Evolutionary conservation across 2,888 invertebrate genomes (phyloP).

Genomic region (Barypeithes pellucidus): DNA sequence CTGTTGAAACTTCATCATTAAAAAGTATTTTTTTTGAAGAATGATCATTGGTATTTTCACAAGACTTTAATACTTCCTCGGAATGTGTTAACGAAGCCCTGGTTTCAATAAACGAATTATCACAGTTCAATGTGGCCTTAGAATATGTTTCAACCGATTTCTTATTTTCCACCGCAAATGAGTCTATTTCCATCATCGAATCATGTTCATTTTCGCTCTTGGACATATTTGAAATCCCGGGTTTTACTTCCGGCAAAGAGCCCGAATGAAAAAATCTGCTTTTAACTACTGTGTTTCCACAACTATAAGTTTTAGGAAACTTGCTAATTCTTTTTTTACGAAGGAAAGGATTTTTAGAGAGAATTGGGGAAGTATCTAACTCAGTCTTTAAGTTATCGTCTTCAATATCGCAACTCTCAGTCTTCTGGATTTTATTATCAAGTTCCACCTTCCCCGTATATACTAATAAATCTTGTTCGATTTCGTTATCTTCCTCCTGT

Average conservation of each 20-base stretch:
- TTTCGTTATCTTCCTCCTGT: conserved; percentile 54
- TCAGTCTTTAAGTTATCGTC: conserved; percentile 55
- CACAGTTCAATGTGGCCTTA: background rate
- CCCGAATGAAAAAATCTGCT: conserved; percentile 74
- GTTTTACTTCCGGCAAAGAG: background rate
- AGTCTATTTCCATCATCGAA: background rate
- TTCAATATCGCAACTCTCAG: conserved; percentile 48
- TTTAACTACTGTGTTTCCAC: conserved; percentile 71
- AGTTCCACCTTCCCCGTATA: conserved; percentile 43
- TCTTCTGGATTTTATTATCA: conserved; percentile 19
- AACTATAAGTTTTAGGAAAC: conserved; percentile 72
- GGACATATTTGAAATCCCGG: background rate
- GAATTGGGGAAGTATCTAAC: conserved; percentile 70
- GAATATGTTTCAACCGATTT: background rate
- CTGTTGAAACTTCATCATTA: conserved; percentile 1
- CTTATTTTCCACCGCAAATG: background rate
- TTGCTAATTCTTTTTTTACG: conserved; percentile 72
- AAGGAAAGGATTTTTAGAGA: conserved; percentile 67
- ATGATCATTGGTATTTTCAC: background rate
- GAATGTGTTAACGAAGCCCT: background rate
- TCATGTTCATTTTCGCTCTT: background rate
- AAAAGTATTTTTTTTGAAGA: conserved; percentile 10
- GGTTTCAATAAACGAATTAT: background rate
- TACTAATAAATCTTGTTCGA: conserved; percentile 54
- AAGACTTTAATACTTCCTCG: conserved; percentile 16